Evolutionary conservation across 1,140 invertebrate species (phyloP).

Genomic region (Mylabris phalerata): DNA sequence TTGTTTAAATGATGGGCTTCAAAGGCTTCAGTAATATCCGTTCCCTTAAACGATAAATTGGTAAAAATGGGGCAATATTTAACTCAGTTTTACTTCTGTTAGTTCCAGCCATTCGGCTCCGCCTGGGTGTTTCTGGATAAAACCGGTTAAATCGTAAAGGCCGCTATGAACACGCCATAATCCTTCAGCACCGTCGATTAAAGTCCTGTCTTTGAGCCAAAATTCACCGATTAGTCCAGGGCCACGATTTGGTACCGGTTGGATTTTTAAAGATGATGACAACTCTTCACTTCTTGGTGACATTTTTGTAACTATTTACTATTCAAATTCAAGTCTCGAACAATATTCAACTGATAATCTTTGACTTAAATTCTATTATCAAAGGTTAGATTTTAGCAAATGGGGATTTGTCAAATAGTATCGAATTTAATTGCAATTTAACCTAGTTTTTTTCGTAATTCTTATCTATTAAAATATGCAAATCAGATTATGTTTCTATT

Average conservation of each 20-base stretch:
- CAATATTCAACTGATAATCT: too few species aligned
- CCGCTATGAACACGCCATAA: constrained; percentile 72
- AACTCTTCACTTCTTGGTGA: too few species aligned
- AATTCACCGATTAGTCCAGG: constrained; percentile 14
- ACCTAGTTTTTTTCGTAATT: too few species aligned
- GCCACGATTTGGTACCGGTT: constrained; percentile 16
- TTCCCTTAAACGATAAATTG: constrained; percentile 41
- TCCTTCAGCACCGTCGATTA: constrained; percentile 43
- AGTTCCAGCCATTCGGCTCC: constrained; percentile 63
- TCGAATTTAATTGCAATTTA: too few species aligned
- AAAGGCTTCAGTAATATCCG: constrained; percentile 67
- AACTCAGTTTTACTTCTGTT: constrained; percentile 18
- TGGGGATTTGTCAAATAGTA: too few species aligned
- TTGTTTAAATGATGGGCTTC: constrained; percentile 53
- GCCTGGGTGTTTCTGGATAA: constrained; percentile 66
- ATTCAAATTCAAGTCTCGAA: too few species aligned
- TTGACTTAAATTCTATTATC: too few species aligned
- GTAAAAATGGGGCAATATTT: neutral
- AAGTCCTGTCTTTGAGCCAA: constrained; percentile 29
- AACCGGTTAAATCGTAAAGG: constrained; percentile 67
- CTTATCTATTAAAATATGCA: too few species aligned
- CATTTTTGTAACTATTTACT: too few species aligned
- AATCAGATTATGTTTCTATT: too few species aligned
- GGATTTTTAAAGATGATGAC: too few species aligned
- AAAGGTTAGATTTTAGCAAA: too few species aligned